Percentiles rank a stretch among this genome's conserved stretches.
Conservation (phyloP, 2,888 invertebrate species). For the Alviniconcha strummeri region DNA sequence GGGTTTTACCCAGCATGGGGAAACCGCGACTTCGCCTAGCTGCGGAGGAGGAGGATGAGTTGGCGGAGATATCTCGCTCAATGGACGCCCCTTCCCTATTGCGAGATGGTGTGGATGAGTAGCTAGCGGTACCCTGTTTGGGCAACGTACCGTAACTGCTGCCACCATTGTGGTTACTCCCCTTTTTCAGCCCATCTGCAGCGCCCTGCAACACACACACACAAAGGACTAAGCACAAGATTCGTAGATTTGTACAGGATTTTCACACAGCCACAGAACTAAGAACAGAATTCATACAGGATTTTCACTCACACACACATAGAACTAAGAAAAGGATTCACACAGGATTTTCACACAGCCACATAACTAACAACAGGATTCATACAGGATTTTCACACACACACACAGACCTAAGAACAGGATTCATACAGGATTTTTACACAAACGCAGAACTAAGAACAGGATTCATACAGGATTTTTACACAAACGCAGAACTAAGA, state of each 20-base stretch:
- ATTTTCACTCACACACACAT: neutral
- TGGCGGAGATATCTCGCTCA: conserved; percentile 20
- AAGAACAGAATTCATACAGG: no score
- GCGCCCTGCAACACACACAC: conserved; percentile 79
- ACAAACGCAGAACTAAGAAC: no score
- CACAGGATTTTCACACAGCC: neutral
- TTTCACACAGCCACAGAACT: no score
- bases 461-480: no score
- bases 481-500: no score
- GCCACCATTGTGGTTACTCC: conserved; percentile 36
- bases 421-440: no score
- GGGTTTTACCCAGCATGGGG: conserved; percentile 81
- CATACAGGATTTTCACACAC: neutral
- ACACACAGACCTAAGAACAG: neutral
- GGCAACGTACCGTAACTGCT: conserved; percentile 68
- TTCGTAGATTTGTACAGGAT: no score
- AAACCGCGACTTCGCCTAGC: conserved; percentile 54
- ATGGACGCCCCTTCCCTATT: conserved; percentile 39
- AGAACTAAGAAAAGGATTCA: neutral
- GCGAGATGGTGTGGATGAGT: conserved; percentile 30
- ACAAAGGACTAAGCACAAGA: neutral
- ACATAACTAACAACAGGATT: neutral
- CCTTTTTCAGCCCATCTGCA: conserved; percentile 73
- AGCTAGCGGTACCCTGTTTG: conserved; percentile 46
- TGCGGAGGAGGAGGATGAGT: conserved; percentile 1